Evolutionary conservation across 2,113 vertebrate species (phyloP).

Genomic region (Cromileptes altivelis): DNA sequence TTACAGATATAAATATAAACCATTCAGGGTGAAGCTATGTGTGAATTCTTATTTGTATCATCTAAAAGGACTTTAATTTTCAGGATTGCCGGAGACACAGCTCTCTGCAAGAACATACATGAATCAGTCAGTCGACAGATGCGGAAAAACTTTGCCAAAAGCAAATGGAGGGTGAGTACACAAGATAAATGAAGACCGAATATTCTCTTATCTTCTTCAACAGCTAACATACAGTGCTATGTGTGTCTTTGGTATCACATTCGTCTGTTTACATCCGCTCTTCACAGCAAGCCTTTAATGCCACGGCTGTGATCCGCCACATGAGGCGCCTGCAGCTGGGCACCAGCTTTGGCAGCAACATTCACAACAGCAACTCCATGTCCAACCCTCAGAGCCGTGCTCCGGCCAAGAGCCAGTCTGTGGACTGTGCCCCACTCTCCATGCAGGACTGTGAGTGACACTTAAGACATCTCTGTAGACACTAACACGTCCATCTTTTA

Average conservation of each 20-base stretch:
- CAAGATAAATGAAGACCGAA: background rate
- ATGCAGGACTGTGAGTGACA: conserved; percentile 92
- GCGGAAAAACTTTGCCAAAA: conserved; percentile 99
- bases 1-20: conserved; percentile 13
- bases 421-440: conserved; percentile 85
- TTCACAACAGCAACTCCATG: conserved; percentile 73
- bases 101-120: conserved; percentile 97
- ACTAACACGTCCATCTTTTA: background rate
- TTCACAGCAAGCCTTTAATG: conserved; percentile 97
- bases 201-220: background rate
- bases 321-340: conserved; percentile 96
- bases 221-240: background rate
- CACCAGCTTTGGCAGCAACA: conserved; percentile 87
- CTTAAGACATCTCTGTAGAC: conserved; percentile 23
- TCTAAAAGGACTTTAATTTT: conserved; percentile 51
- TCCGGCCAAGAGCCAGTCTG: conserved; percentile 89
- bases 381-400: conserved; percentile 81
- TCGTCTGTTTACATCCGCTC: conserved; percentile 6
- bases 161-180: conserved; percentile 97
- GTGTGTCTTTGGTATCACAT: background rate
- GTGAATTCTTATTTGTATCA: conserved; percentile 10
- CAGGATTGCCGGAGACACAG: conserved; percentile 98
- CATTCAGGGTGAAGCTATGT: background rate
- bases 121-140: conserved; percentile 99
- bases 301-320: conserved; percentile 96